Evolutionary conservation across 1,140 invertebrate genomes (phyloP).

Genomic region (Yoshiicerus persimilis): DNA sequence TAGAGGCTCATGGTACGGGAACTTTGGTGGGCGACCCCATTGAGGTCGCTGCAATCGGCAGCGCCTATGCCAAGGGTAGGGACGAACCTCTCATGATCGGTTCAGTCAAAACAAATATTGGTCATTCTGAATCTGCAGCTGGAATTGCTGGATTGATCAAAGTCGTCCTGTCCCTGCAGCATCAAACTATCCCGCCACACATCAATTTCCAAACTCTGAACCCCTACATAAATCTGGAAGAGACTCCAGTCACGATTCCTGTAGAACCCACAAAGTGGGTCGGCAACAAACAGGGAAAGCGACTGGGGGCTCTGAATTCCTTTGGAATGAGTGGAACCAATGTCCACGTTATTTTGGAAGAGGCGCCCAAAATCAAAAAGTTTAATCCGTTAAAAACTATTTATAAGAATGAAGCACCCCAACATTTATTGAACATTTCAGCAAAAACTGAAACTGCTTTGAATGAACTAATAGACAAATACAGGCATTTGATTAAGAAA

Average conservation of each 20-base stretch:
- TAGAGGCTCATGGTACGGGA: conserved; percentile 66
- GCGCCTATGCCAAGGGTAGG: conserved; percentile 56
- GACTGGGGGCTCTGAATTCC: conserved; percentile 11
- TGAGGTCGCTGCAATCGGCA: conserved; percentile 55
- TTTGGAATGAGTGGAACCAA: conserved; percentile 36
- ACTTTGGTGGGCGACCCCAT: conserved; percentile 54
- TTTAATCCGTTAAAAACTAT: background rate
- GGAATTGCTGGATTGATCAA: conserved; percentile 20
- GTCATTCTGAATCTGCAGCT: conserved; percentile 61
- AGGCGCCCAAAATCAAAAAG: background rate
- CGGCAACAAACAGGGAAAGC: background rate
- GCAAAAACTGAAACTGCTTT: conserved; percentile 25
- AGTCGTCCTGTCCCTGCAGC: background rate
- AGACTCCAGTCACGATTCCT: conserved; percentile 5
- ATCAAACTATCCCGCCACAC: conserved; percentile 6
- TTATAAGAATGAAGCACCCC: background rate
- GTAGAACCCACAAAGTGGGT: background rate
- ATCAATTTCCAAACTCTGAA: background rate
- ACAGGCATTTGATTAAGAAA: background rate
- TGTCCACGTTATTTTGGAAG: background rate
- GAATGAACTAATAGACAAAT: background rate
- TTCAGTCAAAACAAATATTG: conserved; percentile 64
- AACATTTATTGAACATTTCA: background rate
- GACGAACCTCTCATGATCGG: conserved; percentile 58
- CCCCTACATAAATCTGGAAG: conserved; percentile 1